Evolutionary conservation across 1,140 invertebrate species (phyloP).

Genomic region (Leptopilina boulardi): DNA sequence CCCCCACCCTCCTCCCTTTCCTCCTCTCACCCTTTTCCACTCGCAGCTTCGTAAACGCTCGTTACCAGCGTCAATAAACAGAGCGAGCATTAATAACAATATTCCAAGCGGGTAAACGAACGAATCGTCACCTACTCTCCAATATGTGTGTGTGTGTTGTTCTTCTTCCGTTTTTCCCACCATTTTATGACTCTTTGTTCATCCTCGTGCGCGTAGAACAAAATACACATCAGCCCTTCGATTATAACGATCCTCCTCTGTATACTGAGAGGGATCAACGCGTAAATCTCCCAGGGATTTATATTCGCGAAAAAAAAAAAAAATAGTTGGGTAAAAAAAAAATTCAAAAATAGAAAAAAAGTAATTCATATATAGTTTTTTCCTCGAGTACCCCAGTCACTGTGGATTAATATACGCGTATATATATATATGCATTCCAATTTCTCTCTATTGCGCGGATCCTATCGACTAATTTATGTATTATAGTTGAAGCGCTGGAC

Average conservation of each 20-base stretch:
- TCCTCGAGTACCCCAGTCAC: neutral
- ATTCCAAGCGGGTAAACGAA: conserved; percentile 33
- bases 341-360: conserved; percentile 23
- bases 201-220: neutral
- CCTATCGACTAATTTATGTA: conserved; percentile 44
- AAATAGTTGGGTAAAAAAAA: neutral
- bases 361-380: neutral
- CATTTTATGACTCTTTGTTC: conserved; percentile 1
- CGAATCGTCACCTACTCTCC: conserved; percentile 19
- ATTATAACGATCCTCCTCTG: neutral
- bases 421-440: neutral
- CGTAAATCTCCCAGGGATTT: conserved; percentile 55
- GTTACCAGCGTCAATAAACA: conserved; percentile 55
- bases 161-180: neutral
- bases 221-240: conserved; percentile 1
- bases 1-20: conserved; percentile 43
- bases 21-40: conserved; percentile 46
- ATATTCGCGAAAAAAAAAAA: conserved; percentile 37
- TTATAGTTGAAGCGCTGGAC: conserved; percentile 28
- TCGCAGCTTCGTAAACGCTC: conserved; percentile 53
- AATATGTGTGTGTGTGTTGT: neutral
- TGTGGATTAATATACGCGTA: neutral
- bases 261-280: conserved; percentile 42
- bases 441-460: conserved; percentile 13
- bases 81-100: conserved; percentile 46